phyloP scores from a whole-genome alignment of 2,888 invertebrate species.

The Netelia inedita region DNA sequence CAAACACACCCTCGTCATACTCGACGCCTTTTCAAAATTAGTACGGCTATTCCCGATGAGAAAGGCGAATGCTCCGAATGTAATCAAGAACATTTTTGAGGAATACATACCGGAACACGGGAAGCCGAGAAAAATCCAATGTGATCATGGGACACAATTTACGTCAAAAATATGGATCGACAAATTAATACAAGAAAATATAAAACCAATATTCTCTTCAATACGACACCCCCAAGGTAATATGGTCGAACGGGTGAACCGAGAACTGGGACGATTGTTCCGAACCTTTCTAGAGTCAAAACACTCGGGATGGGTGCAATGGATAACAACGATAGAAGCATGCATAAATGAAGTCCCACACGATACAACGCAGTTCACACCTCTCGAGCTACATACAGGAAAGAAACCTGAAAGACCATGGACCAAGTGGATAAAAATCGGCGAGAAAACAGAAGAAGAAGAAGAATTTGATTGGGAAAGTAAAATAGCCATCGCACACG shows the following conservation, averaged over 20 bases:
- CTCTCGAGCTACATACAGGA: slow-evolving; percentile 47
- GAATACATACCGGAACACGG: too few species aligned
- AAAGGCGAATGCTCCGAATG: slow-evolving; percentile 39
- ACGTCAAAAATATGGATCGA: too few species aligned
- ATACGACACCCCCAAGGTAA: slow-evolving; percentile 37
- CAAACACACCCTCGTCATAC: slow-evolving; percentile 54
- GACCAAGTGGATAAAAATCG: not conserved
- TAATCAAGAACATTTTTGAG: not conserved
- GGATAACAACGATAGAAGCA: too few species aligned
- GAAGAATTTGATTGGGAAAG: not conserved
- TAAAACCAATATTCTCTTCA: slow-evolving; percentile 26
- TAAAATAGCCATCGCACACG: not conserved
- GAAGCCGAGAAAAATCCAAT: too few species aligned
- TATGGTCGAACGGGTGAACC: slow-evolving; percentile 1
- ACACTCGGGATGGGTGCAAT: slow-evolving; percentile 31
- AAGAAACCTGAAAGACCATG: slow-evolving; percentile 13
- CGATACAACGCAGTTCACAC: slow-evolving; percentile 49
- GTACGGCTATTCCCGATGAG: slow-evolving; percentile 62
- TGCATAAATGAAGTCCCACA: too few species aligned
- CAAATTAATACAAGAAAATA: too few species aligned
- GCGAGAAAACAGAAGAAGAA: not conserved
- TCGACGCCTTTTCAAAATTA: too few species aligned
- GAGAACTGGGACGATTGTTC: slow-evolving; percentile 17
- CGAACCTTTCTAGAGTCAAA: not conserved
- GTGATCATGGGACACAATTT: too few species aligned